A percentile compares a stretch with the other conserved stretches of the same genome.
Evolutionary conservation across 2,113 vertebrate genomes (phyloP).

Genomic region (Recurvirostra avosetta): DNA sequence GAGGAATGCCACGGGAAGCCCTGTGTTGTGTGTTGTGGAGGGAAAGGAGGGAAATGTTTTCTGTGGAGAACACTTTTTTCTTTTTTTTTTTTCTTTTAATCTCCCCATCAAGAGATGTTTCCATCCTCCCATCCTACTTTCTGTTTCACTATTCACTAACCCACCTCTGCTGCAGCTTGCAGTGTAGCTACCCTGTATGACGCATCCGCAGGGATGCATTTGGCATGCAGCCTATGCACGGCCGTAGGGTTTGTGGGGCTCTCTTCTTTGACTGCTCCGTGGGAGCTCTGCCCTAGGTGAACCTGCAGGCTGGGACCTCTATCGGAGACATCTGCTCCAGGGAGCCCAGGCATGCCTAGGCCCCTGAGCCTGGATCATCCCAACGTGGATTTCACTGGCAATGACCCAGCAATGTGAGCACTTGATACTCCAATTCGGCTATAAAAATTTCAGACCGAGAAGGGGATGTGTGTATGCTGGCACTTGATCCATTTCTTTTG

Average conservation of each 20-base stretch:
- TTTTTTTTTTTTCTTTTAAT: neutral
- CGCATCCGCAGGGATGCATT: neutral
- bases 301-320: neutral
- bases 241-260: accelerated
- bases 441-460: neutral
- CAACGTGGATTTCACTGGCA: neutral
- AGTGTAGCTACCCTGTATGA: neutral
- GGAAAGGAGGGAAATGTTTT: neutral
- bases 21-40: neutral
- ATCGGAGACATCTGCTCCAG: neutral
- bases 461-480: neutral
- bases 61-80: neutral
- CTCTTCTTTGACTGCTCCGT: neutral
- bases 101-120: neutral
- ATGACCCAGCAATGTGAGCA: neutral
- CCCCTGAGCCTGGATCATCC: neutral
- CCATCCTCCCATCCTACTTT: neutral
- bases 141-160: neutral
- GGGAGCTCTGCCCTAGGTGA: neutral
- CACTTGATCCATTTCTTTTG: neutral
- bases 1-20: neutral
- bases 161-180: neutral
- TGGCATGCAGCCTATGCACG: accelerated
- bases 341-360: neutral
- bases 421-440: neutral